Conservation (phyloP, 2,797 vertebrate genomes). For the Heteromormyrus szaboi region DNA sequence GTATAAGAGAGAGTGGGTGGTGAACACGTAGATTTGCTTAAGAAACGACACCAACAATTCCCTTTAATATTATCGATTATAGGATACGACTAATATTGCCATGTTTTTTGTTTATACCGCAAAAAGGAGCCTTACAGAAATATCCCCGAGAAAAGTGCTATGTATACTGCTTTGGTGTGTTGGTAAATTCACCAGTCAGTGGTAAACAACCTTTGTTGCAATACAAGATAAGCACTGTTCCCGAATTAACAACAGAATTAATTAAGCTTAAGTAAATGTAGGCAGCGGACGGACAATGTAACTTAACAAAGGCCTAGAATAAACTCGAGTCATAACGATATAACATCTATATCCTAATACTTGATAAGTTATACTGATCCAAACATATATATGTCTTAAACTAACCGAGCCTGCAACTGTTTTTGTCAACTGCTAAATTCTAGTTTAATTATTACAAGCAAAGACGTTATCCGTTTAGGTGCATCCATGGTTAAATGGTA, state of each 20-base stretch:
- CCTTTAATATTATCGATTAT: background rate
- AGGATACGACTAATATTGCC: background rate
- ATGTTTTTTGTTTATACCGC: background rate
- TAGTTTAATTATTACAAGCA: background rate
- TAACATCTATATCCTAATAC: background rate
- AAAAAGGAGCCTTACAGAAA: background rate
- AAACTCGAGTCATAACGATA: constrained; percentile 2
- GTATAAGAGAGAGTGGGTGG: constrained; percentile 2
- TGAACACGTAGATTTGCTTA: background rate
- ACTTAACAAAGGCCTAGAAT: background rate
- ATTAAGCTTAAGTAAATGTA: background rate
- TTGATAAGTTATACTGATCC: background rate
- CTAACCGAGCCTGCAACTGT: background rate
- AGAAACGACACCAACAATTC: background rate
- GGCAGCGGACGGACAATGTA: background rate
- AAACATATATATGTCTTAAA: background rate
- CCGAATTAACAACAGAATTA: background rate
- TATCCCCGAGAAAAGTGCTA: background rate
- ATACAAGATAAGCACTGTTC: constrained; percentile 11
- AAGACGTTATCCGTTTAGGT: background rate
- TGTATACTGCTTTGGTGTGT: background rate
- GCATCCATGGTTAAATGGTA: background rate
- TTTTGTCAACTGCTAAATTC: background rate
- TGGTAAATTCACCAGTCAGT: constrained; percentile 7
- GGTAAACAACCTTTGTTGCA: constrained; percentile 14